These are phyloP conservation scores for Oligia strigilis DNA, from an alignment of 2,888 invertebrate species.

Conservation along the genomic window DNA sequence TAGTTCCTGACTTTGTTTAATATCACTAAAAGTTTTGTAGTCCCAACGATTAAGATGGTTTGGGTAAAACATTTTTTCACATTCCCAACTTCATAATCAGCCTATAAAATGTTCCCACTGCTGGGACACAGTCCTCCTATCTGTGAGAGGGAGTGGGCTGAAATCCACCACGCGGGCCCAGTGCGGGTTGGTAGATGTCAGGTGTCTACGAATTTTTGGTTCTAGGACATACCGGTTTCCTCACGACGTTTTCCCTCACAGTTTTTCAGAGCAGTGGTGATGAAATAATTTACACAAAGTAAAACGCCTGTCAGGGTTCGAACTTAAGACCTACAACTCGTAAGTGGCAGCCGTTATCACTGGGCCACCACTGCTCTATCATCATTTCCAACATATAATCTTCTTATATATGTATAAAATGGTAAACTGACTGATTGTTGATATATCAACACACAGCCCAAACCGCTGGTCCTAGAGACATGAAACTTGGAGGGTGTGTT, in stretches of 20 bases:
- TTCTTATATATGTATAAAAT: too few species aligned
- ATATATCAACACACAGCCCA: too few species aligned
- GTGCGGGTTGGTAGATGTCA: background rate
- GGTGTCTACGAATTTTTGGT: background rate
- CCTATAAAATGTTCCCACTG: background rate
- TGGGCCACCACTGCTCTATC: background rate
- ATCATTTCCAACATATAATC: background rate
- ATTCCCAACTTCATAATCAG: background rate
- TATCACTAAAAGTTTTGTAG: conserved; percentile 8
- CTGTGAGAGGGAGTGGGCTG: background rate
- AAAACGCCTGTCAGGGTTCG: too few species aligned
- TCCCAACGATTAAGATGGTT: too few species aligned
- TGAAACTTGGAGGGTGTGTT: too few species aligned
- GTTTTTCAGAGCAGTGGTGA: background rate
- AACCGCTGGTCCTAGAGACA: too few species aligned
- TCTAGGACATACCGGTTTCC: background rate
- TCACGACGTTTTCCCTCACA: background rate
- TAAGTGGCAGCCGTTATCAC: background rate
- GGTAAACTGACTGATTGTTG: too few species aligned
- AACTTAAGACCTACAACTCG: background rate
- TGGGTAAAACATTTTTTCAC: too few species aligned
- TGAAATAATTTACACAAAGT: background rate
- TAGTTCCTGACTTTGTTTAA: background rate
- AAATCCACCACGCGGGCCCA: too few species aligned
- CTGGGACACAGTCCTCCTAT: background rate